Evolutionary conservation across 2,888 invertebrate genomes (phyloP), one percentile per base, ranked within the genome.

Genomic region (Hemithea aestivaria): DNA sequence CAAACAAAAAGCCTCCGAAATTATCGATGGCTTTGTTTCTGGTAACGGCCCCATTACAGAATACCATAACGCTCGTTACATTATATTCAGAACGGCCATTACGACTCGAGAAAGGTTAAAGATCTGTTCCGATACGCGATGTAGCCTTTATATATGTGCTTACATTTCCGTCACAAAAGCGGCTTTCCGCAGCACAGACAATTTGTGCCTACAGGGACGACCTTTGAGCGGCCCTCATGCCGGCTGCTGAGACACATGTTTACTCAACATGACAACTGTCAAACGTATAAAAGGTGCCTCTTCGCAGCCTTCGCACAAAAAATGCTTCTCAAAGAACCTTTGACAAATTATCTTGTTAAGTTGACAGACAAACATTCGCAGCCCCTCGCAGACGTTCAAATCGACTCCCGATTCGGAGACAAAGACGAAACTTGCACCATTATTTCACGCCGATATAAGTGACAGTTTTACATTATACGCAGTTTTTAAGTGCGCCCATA

Each of bases 301-400:
- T 57, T 57, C 48, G 48, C 54, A 51, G 56, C 45, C 16, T n/a
- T 66, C 59, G 65, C 66, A 75, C 36, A 42, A 42, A 75, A 73
- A 73, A 70, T 59, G 58, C 58, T 60, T 58, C 57, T 73, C 70
- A 75, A 75, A 74, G 70, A 62, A 62, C 75, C 80, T 81, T 82
- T 81, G 81, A 80, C 73, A 74, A 81, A 82, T 80, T 78, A 76
- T 75, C 66, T 60, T 67, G 68, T 74, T 72, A 73, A 53, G 50
- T 47, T 47, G 51, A 51, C 49, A 53, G 42, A 47, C 39, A 53
- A 56, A 56, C 47, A 47, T 38, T 44, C 38, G 20, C 29, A 27
- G 35, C 37, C 25, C 32, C 44, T 28, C 29, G 23, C 42, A 48
- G 45, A 51, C 43, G 34, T 33, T 41, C 31, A 31, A 32, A 49